These are phyloP conservation scores for Cabera pusaria DNA, from an alignment of 2,888 invertebrate species.

Conservation along the genomic window DNA sequence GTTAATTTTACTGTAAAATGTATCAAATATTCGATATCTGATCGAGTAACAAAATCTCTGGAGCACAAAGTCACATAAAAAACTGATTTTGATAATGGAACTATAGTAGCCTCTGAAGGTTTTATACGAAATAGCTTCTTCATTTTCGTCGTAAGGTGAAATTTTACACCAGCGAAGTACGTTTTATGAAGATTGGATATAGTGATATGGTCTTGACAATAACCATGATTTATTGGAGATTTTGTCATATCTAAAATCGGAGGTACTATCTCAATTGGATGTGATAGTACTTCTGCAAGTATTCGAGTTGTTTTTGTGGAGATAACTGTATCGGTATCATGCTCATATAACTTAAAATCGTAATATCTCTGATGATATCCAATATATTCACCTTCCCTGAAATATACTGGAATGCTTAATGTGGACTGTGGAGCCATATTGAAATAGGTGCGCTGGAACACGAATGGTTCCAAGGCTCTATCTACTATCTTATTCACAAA, in stretches of 20 bases:
- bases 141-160: slow-evolving; percentile 60
- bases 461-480: slow-evolving; percentile 52
- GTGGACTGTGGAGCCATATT: slow-evolving; percentile 43
- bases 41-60: slow-evolving; percentile 29
- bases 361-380: slow-evolving; percentile 65
- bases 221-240: slow-evolving; percentile 53
- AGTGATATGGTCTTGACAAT: slow-evolving; percentile 49
- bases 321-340: slow-evolving; percentile 39
- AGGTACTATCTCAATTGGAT: slow-evolving; percentile 60
- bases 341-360: slow-evolving; percentile 51
- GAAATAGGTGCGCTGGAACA: slow-evolving; percentile 53
- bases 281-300: slow-evolving; percentile 58
- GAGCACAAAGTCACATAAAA: slow-evolving; percentile 55
- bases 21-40: slow-evolving; percentile 44
- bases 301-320: slow-evolving; percentile 51
- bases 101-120: slow-evolving; percentile 52
- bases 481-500: slow-evolving; percentile 49
- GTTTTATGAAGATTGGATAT: slow-evolving; percentile 55
- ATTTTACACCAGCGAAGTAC: slow-evolving; percentile 49
- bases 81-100: slow-evolving; percentile 34
- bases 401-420: slow-evolving; percentile 45
- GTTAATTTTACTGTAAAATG: slow-evolving; percentile 65
- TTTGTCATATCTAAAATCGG: slow-evolving; percentile 60
- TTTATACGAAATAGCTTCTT: slow-evolving; percentile 52
- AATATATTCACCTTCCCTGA: slow-evolving; percentile 54